Conservation (phyloP, 2,797 vertebrate genomes). For the Diceros bicornis region DNA sequence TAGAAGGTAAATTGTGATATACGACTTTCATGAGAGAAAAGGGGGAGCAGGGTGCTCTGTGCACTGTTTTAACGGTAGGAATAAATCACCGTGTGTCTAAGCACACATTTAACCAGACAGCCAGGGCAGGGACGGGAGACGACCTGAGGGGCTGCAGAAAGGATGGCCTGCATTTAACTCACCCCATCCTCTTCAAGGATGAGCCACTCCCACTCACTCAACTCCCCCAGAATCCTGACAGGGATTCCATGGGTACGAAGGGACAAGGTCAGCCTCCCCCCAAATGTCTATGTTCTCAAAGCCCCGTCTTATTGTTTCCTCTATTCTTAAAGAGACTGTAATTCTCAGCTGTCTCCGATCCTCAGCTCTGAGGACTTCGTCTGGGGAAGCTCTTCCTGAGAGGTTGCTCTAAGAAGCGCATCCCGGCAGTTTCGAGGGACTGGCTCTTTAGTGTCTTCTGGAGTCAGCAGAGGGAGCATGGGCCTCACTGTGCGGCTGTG, state of each 20-base stretch:
- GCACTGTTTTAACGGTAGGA: not conserved
- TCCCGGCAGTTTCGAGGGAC: rapidly evolving
- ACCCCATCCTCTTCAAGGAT: rapidly evolving
- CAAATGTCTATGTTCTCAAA: not conserved
- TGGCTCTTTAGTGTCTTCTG: not conserved
- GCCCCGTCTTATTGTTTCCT: not conserved
- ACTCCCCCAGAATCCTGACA: not conserved
- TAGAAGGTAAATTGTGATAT: not conserved
- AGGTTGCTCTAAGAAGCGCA: not conserved
- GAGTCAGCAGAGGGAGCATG: constrained; percentile 40
- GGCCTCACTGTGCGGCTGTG: rapidly evolving
- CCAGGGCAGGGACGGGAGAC: rapidly evolving
- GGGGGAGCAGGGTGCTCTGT: no score
- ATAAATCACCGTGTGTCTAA: no score
- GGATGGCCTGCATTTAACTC: rapidly evolving
- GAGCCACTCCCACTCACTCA: rapidly evolving
- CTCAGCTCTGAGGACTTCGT: not conserved
- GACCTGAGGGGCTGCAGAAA: rapidly evolving
- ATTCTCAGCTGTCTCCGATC: constrained; percentile 36
- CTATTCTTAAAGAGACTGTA: not conserved
- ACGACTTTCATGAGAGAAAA: not conserved
- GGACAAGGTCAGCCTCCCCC: not conserved
- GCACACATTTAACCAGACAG: not conserved
- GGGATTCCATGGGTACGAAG: not conserved
- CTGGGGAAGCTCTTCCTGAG: not conserved